phyloP scores from a whole-genome alignment of 1,140 invertebrate species.

The Drosophila seguyi region DNA sequence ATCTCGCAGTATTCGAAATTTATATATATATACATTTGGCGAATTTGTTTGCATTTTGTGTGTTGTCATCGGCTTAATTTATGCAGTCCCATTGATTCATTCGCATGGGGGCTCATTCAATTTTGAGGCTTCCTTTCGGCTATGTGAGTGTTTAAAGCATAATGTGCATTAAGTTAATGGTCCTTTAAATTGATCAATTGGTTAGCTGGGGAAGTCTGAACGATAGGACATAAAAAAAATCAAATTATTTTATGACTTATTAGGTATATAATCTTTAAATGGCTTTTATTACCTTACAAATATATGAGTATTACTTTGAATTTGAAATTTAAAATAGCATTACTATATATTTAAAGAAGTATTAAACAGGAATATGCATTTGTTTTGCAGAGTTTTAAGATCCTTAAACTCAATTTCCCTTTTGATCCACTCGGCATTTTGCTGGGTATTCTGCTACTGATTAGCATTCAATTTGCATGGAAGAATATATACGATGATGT shows the following conservation, averaged over 20 bases:
- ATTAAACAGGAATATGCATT: no score
- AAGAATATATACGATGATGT: slow-evolving; percentile 50
- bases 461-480: slow-evolving; percentile 63
- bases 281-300: not conserved
- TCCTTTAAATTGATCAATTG: slow-evolving; percentile 21
- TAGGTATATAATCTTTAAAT: no score
- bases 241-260: not conserved
- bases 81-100: slow-evolving; percentile 63
- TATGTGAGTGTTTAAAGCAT: slow-evolving; percentile 3
- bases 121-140: slow-evolving; percentile 13
- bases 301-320: not conserved
- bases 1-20: slow-evolving; percentile 7
- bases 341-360: no score
- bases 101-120: slow-evolving; percentile 49
- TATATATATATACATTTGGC: slow-evolving; percentile 32
- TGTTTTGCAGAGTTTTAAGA: no score
- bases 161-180: slow-evolving; percentile 16
- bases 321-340: no score
- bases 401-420: not conserved
- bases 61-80: slow-evolving; percentile 61
- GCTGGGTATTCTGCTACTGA: slow-evolving; percentile 13
- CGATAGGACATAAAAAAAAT: not conserved
- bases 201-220: slow-evolving; percentile 3
- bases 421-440: not conserved
- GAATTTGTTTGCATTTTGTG: slow-evolving; percentile 59